Evolutionary conservation across 2,888 invertebrate genomes (phyloP).

Genomic region (Trissolcus japonicus): DNA sequence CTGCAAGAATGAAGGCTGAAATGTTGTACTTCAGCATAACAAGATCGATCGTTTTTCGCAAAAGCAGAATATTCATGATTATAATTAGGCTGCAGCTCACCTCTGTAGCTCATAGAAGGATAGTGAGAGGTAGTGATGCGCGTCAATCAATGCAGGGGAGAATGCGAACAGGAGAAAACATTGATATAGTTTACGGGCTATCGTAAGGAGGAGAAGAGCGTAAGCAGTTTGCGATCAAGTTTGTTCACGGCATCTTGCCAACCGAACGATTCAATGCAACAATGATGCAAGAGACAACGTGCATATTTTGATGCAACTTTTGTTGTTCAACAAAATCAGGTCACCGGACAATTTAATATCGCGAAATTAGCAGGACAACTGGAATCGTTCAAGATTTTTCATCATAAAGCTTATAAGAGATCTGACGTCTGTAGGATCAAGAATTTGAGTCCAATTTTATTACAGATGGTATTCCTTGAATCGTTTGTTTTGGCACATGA

Average conservation of each 20-base stretch:
- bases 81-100: constrained; percentile 74
- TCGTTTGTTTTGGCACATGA: no score
- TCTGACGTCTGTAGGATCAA: constrained; percentile 2
- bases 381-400: constrained; percentile 3
- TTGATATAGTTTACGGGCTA: constrained; percentile 71
- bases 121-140: constrained; percentile 75
- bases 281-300: no score
- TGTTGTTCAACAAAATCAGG: constrained; percentile 24
- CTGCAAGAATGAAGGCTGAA: constrained; percentile 6
- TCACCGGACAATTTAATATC: constrained; percentile 44
- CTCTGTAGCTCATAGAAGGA: constrained; percentile 75
- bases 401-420: not conserved
- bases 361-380: not conserved
- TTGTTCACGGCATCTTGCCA: constrained; percentile 54
- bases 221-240: constrained; percentile 58
- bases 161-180: constrained; percentile 75
- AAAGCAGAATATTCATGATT: constrained; percentile 68
- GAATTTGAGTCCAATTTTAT: no score
- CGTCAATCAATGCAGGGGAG: constrained; percentile 74
- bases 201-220: constrained; percentile 60
- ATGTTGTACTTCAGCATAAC: constrained; percentile 30
- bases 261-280: constrained; percentile 43
- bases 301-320: constrained; percentile 34
- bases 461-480: no score
- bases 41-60: constrained; percentile 59